Evolutionary conservation across 2,113 vertebrate genomes (phyloP).

Genomic region (Ranitomeya variabilis): DNA sequence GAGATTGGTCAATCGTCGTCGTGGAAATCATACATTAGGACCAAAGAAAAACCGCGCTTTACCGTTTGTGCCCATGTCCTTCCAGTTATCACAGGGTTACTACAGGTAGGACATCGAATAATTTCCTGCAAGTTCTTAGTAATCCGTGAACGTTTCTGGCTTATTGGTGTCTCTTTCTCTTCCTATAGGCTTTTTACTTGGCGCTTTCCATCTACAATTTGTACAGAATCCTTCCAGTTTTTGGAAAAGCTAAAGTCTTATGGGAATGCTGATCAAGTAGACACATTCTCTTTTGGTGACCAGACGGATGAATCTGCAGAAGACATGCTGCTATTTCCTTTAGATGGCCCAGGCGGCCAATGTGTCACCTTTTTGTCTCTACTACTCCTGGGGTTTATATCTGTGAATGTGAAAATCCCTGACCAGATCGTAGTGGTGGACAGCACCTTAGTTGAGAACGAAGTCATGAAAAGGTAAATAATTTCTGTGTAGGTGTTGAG

Average conservation of each 20-base stretch:
- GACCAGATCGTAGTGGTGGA: constrained; percentile 95
- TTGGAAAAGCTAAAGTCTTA: constrained; percentile 71
- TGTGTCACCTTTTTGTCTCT: constrained; percentile 80
- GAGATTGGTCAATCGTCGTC: constrained; percentile 90
- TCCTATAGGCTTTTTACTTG: constrained; percentile 83
- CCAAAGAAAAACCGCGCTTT: constrained; percentile 88
- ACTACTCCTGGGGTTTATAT: constrained; percentile 83
- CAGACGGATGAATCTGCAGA: constrained; percentile 62
- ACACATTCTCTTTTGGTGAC: constrained; percentile 74
- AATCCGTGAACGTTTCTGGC: neutral
- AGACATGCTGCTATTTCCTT: constrained; percentile 76
- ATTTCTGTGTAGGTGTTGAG: neutral
- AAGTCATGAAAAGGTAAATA: constrained; percentile 79
- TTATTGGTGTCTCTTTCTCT: neutral
- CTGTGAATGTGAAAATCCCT: constrained; percentile 82
- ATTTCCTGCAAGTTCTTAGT: neutral
- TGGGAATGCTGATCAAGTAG: constrained; percentile 67
- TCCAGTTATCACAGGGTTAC: constrained; percentile 93
- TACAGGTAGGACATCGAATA: constrained; percentile 72
- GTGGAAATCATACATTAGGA: constrained; percentile 74
- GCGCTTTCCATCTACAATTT: constrained; percentile 84
- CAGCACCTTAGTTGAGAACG: constrained; percentile 86
- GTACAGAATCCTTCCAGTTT: constrained; percentile 83
- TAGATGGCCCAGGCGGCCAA: constrained; percentile 86
- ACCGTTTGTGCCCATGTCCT: constrained; percentile 96